Evolutionary conservation across 1,140 invertebrate species (phyloP), one percentile per base, ranked within the genome.

Genomic region (Cydia splendana): DNA sequence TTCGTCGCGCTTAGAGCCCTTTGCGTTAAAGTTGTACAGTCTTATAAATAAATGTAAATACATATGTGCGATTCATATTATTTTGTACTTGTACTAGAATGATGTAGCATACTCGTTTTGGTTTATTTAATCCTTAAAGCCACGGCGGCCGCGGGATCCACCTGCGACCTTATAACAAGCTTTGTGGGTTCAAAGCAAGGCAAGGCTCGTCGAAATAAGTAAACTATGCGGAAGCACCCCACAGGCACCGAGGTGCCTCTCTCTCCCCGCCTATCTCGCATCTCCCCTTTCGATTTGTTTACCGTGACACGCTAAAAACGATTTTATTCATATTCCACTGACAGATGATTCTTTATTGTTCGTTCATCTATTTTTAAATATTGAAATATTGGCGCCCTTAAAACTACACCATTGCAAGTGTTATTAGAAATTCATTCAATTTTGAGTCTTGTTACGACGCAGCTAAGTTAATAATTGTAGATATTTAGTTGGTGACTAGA

Each of bases 81-180:
- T 62, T 62, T 12, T 62, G 51, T 24, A 10, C 18, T 24, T 62
- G n/a, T 62, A 62, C 20, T 24, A 62, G 24, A 62, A 24, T 62
- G 57, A 24, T 62, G 57, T 62, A 62, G 57, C 57, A 62, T 62
- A 62, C 57, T 62, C 57, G 20, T 62, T 62, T 62, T 24, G 57
- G 57, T 62, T 62, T 62, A 62, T n/a, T 24, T 62, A 62, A 62
- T 62, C 57, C 57, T 62, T 62, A 62, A 62, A 62, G 57, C 57
- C 57, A 24, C 20, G 10, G 1, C 57, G 57, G 10, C 57, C 57
- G 57, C 57, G 20, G 10, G 20, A 62, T 62, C 57, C 57, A 62
- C 57, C 57, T 62, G 57, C 57, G 57, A 62, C 57, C 57, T 62
- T 62, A 62, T 62, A 62, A 62, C 57, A 24, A 62, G 57, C 57